Base-by-base conservation (phyloP, 2,797 vertebrate genomes). In the Falco naumanni region DNA sequence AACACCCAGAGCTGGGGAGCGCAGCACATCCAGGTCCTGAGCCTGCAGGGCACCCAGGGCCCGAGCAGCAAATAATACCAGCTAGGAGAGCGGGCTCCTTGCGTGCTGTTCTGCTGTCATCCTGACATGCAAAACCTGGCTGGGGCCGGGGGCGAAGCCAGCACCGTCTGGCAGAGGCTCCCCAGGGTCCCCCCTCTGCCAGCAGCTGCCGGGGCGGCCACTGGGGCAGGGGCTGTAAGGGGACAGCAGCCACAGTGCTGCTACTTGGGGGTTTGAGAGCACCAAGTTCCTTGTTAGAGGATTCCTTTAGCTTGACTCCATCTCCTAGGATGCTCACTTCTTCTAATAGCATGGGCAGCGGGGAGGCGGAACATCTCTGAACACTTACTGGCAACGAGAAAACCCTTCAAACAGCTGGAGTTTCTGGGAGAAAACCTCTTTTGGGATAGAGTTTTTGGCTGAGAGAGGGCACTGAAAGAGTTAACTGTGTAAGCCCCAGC, bases 41-140 rank as follows among this genome's bases (percentile, higher is more conserved):
- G 80, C 43, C 76, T 50, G 80, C 75, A 47, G 19, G 16, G 39
- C 2, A 5, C 5, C 4, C 37, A 11, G 59, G 29, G 78, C 74
- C 48, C 4, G 5, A 34, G 43, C 50, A 8, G 53, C 69, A 17
- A 25, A 37, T 2, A 48, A 14, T 10, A 8, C n/a, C 74, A 25
- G 3, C 48, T 6, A 18, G 0, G 6, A 25, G 29, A 63, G 57
- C 5, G 0, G 57, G 18, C 26, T 9, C 69, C n/a, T 7, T 2
- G 50, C 57, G 13, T 5, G 16, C 39, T 5, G 54, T 56, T 20
- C 56, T 4, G 29, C 17, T 20, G 19, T 8, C 50, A 1, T 10
- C 50, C 34, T 0, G 3, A 11, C 37, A 4, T 16, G 1, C 5
- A 5, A 26, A 25, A 6, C 50, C 43, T 6, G n/a, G n/a, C 68